Base-by-base conservation (phyloP, 2,113 vertebrate genomes). In the Diphyllodes magnificus region DNA sequence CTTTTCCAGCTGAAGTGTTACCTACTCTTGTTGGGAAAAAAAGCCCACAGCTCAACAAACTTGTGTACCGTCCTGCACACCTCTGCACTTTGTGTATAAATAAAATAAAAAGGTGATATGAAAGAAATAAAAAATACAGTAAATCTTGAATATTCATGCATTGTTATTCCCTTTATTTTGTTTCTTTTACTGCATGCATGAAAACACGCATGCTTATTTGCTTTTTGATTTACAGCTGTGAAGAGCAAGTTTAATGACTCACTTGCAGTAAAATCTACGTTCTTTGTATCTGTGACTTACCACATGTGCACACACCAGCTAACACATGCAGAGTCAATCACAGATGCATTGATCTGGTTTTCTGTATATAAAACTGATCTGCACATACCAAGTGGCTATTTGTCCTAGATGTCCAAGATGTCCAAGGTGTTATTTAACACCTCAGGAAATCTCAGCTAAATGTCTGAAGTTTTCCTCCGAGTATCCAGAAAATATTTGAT, bases 371-470 rank as follows among this genome's bases (percentile, higher is more conserved):
- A 82, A 93, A 83, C 24, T 21, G 18, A 35, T 33, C 19, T 18
- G 40, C 12, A 11, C 9, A 9, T 51, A 56, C 8, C 0, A 0
- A 47, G 4, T 35, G 28, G 3, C 14, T 69, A 15, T 50, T 35
- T 64, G 27, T 27, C 19, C 17, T 12, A 39, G 39, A 39, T 39
- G 39, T 39, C 39, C 35, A 56, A 73, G 61, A 80, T 25, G 22
- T 59, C 25, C 57, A 50, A 50, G 10, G 4, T n/a, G 23, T 39
- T 23, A 15, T 51, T 81, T 61, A 63, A 68, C 10, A 40, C 13
- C n/a, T 63, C 31, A 75, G 39, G 49, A 86, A 72, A 54, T 63
- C 23, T 40, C n/a, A 39, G 23, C 21, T 28, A 76, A 82, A 79
- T 5, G 42, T 37, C 8, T 70, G 30, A 57, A 40, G 15, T 33